These are phyloP conservation scores for Trichomycterus rosablanca DNA, from an alignment of 2,113 vertebrate species.

Conservation along the genomic window DNA sequence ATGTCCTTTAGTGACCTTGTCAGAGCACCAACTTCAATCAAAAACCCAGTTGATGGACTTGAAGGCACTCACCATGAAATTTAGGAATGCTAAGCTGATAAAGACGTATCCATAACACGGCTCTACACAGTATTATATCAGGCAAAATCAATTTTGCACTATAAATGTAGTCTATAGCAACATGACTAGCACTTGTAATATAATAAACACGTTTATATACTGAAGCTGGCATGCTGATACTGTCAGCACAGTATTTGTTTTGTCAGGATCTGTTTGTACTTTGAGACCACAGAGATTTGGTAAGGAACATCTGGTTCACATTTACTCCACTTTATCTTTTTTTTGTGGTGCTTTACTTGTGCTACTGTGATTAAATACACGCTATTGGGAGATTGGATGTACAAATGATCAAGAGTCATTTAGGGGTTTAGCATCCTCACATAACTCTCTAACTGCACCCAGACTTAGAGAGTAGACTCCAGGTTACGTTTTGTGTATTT, in stretches of 20 bases:
- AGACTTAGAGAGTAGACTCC: constrained; percentile 7
- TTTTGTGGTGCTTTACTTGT: neutral
- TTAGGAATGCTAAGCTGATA: too few relatives aligned
- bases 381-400: neutral
- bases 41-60: too few relatives aligned
- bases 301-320: neutral
- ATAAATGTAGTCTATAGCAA: too few relatives aligned
- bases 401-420: neutral
- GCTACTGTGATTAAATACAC: neutral
- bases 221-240: neutral
- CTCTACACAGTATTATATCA: too few relatives aligned
- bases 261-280: neutral
- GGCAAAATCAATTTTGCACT: too few relatives aligned
- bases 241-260: neutral
- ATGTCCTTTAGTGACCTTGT: too few relatives aligned
- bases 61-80: too few relatives aligned
- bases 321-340: neutral
- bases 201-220: too few relatives aligned
- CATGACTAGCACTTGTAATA: too few relatives aligned
- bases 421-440: constrained; percentile 3
- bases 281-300: neutral
- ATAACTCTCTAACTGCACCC: constrained; percentile 19
- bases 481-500: neutral
- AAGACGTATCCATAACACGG: too few relatives aligned
- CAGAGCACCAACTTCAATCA: too few relatives aligned